These are phyloP conservation scores for Apis laboriosa DNA, from an alignment of 1,140 invertebrate species.

Conservation along the genomic window DNA sequence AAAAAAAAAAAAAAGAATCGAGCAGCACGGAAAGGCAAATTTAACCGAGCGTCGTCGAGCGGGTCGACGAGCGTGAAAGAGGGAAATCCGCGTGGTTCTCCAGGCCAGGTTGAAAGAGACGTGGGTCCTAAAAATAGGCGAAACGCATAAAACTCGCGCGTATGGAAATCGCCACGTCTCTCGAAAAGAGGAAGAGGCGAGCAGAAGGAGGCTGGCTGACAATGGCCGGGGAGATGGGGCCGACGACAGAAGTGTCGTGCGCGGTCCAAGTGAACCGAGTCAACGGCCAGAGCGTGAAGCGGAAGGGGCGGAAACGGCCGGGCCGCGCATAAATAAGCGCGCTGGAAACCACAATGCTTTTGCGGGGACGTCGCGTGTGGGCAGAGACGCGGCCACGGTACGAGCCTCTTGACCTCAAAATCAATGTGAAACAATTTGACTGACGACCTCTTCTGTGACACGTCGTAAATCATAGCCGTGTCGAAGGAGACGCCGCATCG, in stretches of 20 bases:
- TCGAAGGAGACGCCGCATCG: slow-evolving; percentile 37
- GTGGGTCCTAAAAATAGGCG: slow-evolving; percentile 24
- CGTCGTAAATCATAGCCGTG: slow-evolving; percentile 54
- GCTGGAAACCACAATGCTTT: slow-evolving; percentile 65
- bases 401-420: slow-evolving; percentile 62
- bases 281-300: slow-evolving; percentile 63
- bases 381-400: slow-evolving; percentile 52
- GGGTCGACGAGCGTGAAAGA: slow-evolving; percentile 14
- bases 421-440: slow-evolving; percentile 67
- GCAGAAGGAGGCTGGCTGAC: slow-evolving; percentile 8
- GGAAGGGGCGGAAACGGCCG: slow-evolving; percentile 66
- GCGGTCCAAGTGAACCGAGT: slow-evolving; percentile 57
- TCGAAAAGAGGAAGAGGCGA: not conserved
- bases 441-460: slow-evolving; percentile 58
- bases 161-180: not conserved
- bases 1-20: not conserved
- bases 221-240: slow-evolving; percentile 1
- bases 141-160: not conserved
- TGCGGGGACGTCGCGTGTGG: slow-evolving; percentile 63
- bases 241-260: slow-evolving; percentile 53
- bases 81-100: not conserved
- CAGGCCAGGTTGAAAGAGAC: not conserved
- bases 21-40: slow-evolving; percentile 6
- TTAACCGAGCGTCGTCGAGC: slow-evolving; percentile 16
- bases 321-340: slow-evolving; percentile 65